Conservation (phyloP, 2,888 invertebrate species). For the Prenolepis imparis region DNA sequence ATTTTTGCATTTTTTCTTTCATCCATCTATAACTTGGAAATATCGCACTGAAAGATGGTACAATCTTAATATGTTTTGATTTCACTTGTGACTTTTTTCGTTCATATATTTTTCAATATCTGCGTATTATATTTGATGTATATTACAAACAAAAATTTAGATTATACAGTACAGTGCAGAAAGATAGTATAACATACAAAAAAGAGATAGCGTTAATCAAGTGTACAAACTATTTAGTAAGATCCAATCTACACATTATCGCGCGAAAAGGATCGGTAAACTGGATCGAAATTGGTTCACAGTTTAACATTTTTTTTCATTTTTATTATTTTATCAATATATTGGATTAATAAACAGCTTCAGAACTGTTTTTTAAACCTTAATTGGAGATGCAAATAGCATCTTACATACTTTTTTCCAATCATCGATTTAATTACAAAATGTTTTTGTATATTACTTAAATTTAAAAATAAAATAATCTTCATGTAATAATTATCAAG, state of each 20-base stretch:
- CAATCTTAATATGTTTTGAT: background rate
- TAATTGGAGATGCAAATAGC: constrained; percentile 60
- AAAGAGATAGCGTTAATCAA: background rate
- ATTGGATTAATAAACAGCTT: constrained; percentile 69
- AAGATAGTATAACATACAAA: background rate
- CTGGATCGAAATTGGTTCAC: constrained; percentile 34
- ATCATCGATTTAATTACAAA: constrained; percentile 73
- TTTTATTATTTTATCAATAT: constrained; percentile 80
- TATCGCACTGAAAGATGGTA: background rate
- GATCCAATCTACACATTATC: background rate
- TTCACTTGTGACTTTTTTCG: background rate
- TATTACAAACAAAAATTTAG: background rate
- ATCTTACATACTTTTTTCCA: constrained; percentile 47
- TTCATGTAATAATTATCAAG: constrained; percentile 74
- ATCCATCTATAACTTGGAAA: background rate
- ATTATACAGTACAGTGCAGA: background rate
- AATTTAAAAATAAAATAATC: constrained; percentile 74
- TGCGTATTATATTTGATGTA: background rate
- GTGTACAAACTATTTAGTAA: background rate
- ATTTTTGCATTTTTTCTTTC: constrained; percentile 36
- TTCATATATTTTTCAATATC: background rate
- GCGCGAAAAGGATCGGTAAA: constrained; percentile 1
- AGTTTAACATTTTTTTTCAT: constrained; percentile 68
- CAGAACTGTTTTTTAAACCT: constrained; percentile 49
- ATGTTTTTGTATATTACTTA: constrained; percentile 72